Evolutionary conservation across 2,113 vertebrate genomes (phyloP).

Genomic region (Ctenodactylus gundi): DNA sequence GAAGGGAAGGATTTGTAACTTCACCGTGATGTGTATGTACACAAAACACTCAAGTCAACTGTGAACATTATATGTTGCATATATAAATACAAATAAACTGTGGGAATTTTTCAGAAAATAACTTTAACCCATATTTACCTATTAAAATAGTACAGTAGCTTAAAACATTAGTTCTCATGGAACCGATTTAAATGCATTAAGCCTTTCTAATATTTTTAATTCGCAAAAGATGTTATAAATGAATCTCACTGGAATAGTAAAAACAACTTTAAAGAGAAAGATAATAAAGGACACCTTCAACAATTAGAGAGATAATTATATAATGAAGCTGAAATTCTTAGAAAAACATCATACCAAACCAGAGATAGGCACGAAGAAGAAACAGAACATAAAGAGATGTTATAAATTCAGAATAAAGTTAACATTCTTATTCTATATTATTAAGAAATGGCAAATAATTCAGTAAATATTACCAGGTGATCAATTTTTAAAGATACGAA

Average conservation of each 20-base stretch:
- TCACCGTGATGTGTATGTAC: too few species aligned
- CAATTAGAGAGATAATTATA: neutral
- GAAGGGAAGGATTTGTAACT: too few species aligned
- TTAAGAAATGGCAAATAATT: neutral
- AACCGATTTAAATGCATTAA: neutral
- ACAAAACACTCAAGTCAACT: too few species aligned
- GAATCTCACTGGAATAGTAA: neutral
- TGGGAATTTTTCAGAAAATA: too few species aligned
- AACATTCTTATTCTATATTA: neutral
- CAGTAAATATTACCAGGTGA: neutral
- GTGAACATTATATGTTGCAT: too few species aligned
- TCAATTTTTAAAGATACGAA: neutral
- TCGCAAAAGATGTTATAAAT: neutral
- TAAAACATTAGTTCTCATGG: neutral
- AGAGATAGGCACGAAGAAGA: neutral
- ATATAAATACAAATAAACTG: too few species aligned
- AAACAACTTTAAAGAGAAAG: neutral
- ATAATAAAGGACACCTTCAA: neutral
- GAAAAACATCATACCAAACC: neutral
- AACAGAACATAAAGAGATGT: neutral
- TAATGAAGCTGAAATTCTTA: neutral
- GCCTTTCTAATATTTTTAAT: neutral
- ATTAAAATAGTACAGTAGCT: too few species aligned
- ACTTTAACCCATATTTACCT: too few species aligned
- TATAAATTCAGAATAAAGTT: too few species aligned